Percentiles rank a stretch among this genome's conserved stretches.
Evolutionary conservation across 2,888 invertebrate genomes (phyloP).

Genomic region (Deilephila porcellus): DNA sequence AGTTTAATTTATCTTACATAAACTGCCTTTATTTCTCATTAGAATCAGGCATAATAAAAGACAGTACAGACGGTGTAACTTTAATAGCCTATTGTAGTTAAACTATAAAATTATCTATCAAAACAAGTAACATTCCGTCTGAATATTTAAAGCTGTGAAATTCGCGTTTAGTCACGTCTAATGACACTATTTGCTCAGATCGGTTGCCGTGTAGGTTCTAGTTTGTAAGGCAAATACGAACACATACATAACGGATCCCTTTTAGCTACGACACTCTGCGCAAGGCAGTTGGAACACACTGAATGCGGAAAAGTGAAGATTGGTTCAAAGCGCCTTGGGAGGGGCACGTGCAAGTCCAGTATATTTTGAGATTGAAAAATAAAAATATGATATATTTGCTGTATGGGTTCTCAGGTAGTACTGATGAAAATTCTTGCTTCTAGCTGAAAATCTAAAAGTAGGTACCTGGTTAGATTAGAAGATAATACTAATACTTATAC

Average conservation of each 20-base stretch:
- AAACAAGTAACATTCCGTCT: background rate
- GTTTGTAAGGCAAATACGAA: slow-evolving; percentile 16
- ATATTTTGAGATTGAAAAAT: background rate
- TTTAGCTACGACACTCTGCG: background rate
- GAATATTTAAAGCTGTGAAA: background rate
- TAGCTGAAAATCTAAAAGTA: too few relatives aligned
- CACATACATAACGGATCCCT: background rate
- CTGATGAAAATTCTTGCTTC: too few relatives aligned
- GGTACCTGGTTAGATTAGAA: too few relatives aligned
- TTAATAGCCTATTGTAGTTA: too few relatives aligned
- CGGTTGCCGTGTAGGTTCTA: slow-evolving; percentile 12
- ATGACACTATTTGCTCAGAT: background rate
- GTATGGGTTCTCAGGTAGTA: too few relatives aligned
- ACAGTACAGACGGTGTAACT: too few relatives aligned
- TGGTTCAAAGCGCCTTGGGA: background rate
- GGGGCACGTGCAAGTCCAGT: background rate
- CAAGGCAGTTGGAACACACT: background rate
- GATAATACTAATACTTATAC: too few relatives aligned
- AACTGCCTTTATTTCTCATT: too few relatives aligned
- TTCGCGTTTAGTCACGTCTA: background rate
- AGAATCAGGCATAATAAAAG: too few relatives aligned
- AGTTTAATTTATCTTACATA: too few relatives aligned
- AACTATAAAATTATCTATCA: too few relatives aligned
- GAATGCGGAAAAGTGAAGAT: slow-evolving; percentile 12
- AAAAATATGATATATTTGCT: too few relatives aligned